Percentiles rank a stretch among this genome's conserved stretches.
Conservation (phyloP, 2,888 invertebrate species). For the Sinhomidia bicolor region DNA sequence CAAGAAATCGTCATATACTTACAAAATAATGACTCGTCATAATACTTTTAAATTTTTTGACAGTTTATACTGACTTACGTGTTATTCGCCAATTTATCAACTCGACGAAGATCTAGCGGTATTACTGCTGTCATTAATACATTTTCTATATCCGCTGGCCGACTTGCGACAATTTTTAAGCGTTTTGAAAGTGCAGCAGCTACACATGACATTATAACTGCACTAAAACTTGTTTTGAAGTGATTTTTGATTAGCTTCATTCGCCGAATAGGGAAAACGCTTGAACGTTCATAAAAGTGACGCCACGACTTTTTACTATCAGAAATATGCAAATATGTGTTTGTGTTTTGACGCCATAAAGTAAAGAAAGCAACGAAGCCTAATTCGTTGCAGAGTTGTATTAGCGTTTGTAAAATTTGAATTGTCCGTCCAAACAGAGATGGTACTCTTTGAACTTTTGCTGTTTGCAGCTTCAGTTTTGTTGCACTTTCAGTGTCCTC, state of each 20-base stretch:
- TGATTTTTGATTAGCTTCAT: slow-evolving; percentile 2
- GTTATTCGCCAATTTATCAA: not conserved
- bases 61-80: not conserved
- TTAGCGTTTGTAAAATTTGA: not conserved
- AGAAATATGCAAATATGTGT: not conserved
- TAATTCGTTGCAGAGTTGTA: not conserved
- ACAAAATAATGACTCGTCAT: not conserved
- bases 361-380: not conserved
- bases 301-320: not conserved
- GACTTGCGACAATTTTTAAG: not conserved
- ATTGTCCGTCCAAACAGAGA: not conserved
- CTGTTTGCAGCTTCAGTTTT: not conserved
- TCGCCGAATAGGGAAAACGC: not conserved
- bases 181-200: not conserved
- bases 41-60: not conserved
- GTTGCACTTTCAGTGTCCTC: not conserved
- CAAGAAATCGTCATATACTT: no score
- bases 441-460: not conserved
- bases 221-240: not conserved
- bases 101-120: not conserved
- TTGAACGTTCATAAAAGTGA: not conserved
- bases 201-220: not conserved
- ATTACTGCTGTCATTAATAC: not conserved
- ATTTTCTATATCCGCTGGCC: not conserved
- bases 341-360: not conserved